Evolutionary conservation across 2,797 vertebrate genomes (phyloP).

Genomic region (Alectoris magna): DNA sequence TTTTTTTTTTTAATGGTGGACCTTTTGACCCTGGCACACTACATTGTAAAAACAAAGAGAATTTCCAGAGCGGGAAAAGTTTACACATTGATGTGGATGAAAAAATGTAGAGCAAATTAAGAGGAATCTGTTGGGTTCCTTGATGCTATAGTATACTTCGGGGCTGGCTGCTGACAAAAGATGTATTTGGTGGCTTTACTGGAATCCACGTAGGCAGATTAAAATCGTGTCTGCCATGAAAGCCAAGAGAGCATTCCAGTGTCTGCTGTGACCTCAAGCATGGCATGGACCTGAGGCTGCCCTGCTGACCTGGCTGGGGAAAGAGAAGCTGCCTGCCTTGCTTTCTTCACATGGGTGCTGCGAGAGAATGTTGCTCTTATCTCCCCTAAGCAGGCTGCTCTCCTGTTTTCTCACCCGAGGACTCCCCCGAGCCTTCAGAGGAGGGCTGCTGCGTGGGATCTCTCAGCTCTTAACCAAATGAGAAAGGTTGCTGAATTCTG

Average conservation of each 20-base stretch:
- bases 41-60: neutral
- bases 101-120: neutral
- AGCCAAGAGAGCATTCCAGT: neutral
- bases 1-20: neutral
- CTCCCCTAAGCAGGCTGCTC: neutral
- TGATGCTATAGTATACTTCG: neutral
- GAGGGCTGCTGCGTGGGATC: neutral
- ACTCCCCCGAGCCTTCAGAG: neutral
- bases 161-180: neutral
- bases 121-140: neutral
- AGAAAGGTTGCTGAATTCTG: conserved; percentile 29
- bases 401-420: neutral
- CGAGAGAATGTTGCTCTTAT: neutral
- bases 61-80: neutral
- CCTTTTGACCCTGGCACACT: neutral
- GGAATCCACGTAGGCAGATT: neutral
- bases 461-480: conserved; percentile 20
- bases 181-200: neutral
- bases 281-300: neutral
- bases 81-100: neutral
- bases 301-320: neutral
- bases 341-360: neutral
- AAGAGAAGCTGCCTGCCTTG: neutral
- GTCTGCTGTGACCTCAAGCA: neutral
- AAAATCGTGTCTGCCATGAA: neutral